phyloP scores from a whole-genome alignment of 2,888 invertebrate genomes.

The Nebria salina region DNA sequence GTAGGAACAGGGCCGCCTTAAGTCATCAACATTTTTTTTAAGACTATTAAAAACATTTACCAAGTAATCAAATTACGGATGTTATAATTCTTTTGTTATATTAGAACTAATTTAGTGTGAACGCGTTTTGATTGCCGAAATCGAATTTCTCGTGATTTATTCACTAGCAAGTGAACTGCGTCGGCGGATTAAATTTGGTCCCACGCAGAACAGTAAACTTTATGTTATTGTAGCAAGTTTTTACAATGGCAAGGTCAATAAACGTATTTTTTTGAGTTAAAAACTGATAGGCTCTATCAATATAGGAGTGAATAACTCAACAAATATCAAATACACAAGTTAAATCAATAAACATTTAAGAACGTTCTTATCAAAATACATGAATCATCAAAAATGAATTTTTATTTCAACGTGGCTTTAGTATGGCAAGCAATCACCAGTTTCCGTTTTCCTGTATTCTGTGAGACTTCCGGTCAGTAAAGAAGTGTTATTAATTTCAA shows the following conservation, averaged over 20 bases:
- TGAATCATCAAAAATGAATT: neutral
- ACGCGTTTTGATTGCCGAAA: neutral
- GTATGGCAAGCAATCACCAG: constrained; percentile 29
- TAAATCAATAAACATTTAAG: neutral
- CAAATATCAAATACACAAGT: neutral
- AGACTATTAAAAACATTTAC: too few relatives aligned
- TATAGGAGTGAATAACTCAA: neutral
- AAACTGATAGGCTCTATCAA: neutral
- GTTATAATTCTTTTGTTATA: too few relatives aligned
- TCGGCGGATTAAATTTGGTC: neutral
- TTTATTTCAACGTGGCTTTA: constrained; percentile 21
- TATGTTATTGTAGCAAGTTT: constrained; percentile 31
- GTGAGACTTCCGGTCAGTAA: constrained; percentile 37
- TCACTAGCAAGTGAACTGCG: neutral
- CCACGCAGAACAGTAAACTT: constrained; percentile 40
- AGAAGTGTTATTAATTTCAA: constrained; percentile 22
- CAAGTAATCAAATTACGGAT: neutral
- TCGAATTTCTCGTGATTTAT: neutral
- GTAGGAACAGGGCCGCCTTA: neutral
- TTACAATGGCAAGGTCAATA: constrained; percentile 43
- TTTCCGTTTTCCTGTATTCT: constrained; percentile 39
- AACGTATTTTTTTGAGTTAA: constrained; percentile 10
- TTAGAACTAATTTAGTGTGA: neutral
- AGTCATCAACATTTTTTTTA: neutral
- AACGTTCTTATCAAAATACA: neutral